Evolutionary conservation across 1,140 invertebrate species (phyloP), one percentile per base, ranked within the genome.

Genomic region (Pteromalus puparum): DNA sequence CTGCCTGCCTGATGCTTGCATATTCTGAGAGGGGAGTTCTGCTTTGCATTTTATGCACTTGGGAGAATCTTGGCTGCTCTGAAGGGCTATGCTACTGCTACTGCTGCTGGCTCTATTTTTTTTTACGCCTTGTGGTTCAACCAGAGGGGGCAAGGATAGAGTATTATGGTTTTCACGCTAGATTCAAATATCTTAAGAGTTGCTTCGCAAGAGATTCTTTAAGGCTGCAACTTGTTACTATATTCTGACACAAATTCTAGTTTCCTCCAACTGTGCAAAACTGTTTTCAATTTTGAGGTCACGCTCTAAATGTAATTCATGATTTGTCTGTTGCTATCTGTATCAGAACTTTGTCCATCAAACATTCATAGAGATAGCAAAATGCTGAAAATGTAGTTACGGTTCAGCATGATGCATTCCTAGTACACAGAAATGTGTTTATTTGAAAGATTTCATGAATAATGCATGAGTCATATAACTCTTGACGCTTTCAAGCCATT

Each of bases 41-140:
- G 46, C 26, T 77, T 83, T 83, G 38, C 74, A 53, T 70, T 83
- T 83, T 78, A 34, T 83, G 82, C 38, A 78, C 74, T 82, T 26
- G 34, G 0, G 3, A 13, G 53, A 73, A 74, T 67, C 38, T 73
- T 30, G 53, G 21, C 53, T 61, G 53, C 18, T 61, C 53, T 61
- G 21, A 61, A n/a, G 53, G 53, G 53, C 53, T 61, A 61, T 61
- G 18, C 53, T 2, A 53, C 48, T n/a, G 53, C 18, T 61, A 21
- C 53, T 61, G 53, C 53, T 21, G 1, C 3, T 61, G 6, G 5
- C 6, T 61, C 18, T n/a, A 1, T 61, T 48, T 46, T 46, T 18
- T 48, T 48, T 48, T 48, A 18, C 46, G 18, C 5, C 13, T 15
- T 15, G 10, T 48, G 46, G 46, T 48, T 48, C 46, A 13, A 46